Evolutionary conservation across 1,140 invertebrate species (phyloP).

Genomic region (Zophobas atratus): DNA sequence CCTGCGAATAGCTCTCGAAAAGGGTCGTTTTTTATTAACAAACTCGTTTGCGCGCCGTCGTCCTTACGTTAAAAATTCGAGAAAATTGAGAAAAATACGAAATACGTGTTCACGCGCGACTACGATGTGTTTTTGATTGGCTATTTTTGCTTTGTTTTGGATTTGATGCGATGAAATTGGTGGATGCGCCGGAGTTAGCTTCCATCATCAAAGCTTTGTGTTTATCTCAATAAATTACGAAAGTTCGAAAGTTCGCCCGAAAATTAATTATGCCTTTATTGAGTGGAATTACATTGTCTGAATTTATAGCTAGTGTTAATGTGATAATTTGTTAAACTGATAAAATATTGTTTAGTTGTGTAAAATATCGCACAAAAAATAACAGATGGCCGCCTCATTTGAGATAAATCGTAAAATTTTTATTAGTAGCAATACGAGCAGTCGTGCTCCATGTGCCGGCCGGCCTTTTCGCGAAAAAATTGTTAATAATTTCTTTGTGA

Average conservation of each 20-base stretch:
- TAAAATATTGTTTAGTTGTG: slow-evolving; percentile 26
- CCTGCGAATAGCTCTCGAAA: slow-evolving; percentile 8
- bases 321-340: slow-evolving; percentile 32
- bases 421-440: slow-evolving; percentile 30
- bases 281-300: slow-evolving; percentile 21
- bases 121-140: slow-evolving; percentile 29
- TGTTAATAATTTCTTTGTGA: neutral
- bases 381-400: slow-evolving; percentile 21
- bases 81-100: too few species aligned
- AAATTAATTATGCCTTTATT: slow-evolving; percentile 32
- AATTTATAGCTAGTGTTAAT: slow-evolving; percentile 32
- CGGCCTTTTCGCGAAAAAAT: slow-evolving; percentile 14
- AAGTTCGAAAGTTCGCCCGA: slow-evolving; percentile 15
- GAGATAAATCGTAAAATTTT: slow-evolving; percentile 39
- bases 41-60: slow-evolving; percentile 13
- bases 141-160: slow-evolving; percentile 5
- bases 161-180: slow-evolving; percentile 12
- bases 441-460: slow-evolving; percentile 4
- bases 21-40: slow-evolving; percentile 39
- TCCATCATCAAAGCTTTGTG: slow-evolving; percentile 37
- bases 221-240: slow-evolving; percentile 39
- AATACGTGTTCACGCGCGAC: too few species aligned
- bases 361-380: slow-evolving; percentile 30
- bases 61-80: neutral
- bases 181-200: slow-evolving; percentile 37